These are phyloP conservation scores for Melozone crissalis DNA, from an alignment of 2,113 vertebrate species.

Conservation along the genomic window DNA sequence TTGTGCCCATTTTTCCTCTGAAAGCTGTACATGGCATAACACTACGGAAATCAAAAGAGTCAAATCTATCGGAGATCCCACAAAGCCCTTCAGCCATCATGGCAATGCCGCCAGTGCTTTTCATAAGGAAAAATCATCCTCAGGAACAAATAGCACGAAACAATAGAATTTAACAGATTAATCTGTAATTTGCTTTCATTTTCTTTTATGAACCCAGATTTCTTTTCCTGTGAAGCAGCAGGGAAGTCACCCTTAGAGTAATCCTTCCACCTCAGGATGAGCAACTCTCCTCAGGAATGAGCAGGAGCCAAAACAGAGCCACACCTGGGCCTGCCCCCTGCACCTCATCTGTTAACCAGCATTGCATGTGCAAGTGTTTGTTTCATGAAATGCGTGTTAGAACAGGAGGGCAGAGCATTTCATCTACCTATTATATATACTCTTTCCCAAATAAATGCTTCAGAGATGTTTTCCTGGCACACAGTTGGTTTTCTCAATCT, in stretches of 20 bases:
- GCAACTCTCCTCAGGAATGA: background rate
- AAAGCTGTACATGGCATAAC: background rate
- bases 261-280: background rate
- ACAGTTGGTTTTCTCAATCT: background rate
- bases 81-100: background rate
- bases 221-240: background rate
- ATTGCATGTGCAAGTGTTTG: background rate
- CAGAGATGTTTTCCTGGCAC: background rate
- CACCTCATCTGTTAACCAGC: background rate
- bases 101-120: background rate
- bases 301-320: background rate
- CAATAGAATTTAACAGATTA: background rate
- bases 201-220: background rate
- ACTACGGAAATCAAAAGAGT: background rate
- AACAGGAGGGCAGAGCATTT: background rate
- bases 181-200: background rate
- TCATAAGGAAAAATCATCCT: background rate
- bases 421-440: background rate
- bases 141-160: background rate
- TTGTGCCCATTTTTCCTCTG: background rate
- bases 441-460: constrained; percentile 2
- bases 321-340: background rate
- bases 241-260: background rate
- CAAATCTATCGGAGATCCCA: background rate
- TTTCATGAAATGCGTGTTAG: background rate